Evolutionary conservation across 2,888 invertebrate genomes (phyloP).

Genomic region (Dryocosmus kuriphilus): DNA sequence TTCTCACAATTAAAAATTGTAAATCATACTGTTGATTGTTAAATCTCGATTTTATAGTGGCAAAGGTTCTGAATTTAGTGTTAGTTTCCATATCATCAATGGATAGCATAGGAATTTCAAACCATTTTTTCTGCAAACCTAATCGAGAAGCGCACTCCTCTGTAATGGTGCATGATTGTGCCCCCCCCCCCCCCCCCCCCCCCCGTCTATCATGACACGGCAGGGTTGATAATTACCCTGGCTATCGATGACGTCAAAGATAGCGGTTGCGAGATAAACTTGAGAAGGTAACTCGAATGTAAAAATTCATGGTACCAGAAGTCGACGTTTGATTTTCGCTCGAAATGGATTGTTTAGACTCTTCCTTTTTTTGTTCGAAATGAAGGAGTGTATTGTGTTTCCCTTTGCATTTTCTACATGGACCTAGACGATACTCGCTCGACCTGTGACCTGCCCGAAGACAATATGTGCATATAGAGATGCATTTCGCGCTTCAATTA

Average conservation of each 20-base stretch:
- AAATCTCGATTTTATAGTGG: constrained; percentile 8
- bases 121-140: not conserved
- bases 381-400: not conserved
- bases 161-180: too few species aligned
- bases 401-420: not conserved
- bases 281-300: too few species aligned
- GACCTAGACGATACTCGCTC: not conserved
- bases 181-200: too few species aligned
- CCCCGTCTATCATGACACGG: constrained; percentile 31
- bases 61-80: constrained; percentile 8
- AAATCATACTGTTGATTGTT: not conserved
- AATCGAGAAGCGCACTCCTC: too few species aligned
- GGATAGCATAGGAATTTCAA: not conserved
- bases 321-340: too few species aligned
- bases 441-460: not conserved
- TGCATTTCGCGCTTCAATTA: not conserved
- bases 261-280: constrained; percentile 17
- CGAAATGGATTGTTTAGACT: not conserved
- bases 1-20: not conserved
- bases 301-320: too few species aligned
- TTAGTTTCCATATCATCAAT: not conserved
- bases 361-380: not conserved
- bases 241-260: constrained; percentile 4
- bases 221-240: constrained; percentile 31
- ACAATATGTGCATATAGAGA: not conserved